Evolutionary conservation across 2,113 vertebrate genomes (phyloP), one percentile per base, ranked within the genome.

Genomic region (Muntiacus muntjak): DNA sequence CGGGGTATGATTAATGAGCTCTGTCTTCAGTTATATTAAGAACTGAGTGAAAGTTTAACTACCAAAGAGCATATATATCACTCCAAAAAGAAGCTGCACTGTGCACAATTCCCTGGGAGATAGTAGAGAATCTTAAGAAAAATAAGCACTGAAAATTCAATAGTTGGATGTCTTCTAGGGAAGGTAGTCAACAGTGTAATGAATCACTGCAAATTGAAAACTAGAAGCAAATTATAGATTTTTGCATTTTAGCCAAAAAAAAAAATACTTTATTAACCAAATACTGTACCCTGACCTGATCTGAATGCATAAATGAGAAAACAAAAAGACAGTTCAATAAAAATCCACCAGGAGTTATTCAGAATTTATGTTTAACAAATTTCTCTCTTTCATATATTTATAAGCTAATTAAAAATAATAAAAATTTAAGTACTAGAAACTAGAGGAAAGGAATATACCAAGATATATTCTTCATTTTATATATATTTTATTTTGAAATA

Each of bases 1-100:
- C 97, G 83, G n/a, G 6, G 0, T 96, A 96, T 98, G 98, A 98
- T 98, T 97, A 98, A 98, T 97, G 98, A 97, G 33, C 82, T 98
- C 95, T 98, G 93, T 81, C 47, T 57, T 97, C 54, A 28, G 21
- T 33, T 96, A 64, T 96, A 97, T 98, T 98, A 98, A 98, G 89
- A 98, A 98, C 15, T 50, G 93, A 98, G 98, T 98, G 96, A 98
- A 98, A 98, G 97, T 47, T 96, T 98, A 98, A 98, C 97, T 97
- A 92, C 83, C 84, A 97, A 98, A 98, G 58, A 98, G 85, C 21
- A 92, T 52, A 94, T 97, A 96, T 47, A 98, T 98, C 96, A 97
- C 95, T 98, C 96, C 74, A 98, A 95, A 97, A 98, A 96, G 54
- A 96, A 94, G 74, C 85, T 93, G 45, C 47, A 52, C 36, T 97